These are phyloP conservation scores for Poeciliopsis presidionis DNA, from an alignment of 2,797 vertebrate species.

Conservation along the genomic window DNA sequence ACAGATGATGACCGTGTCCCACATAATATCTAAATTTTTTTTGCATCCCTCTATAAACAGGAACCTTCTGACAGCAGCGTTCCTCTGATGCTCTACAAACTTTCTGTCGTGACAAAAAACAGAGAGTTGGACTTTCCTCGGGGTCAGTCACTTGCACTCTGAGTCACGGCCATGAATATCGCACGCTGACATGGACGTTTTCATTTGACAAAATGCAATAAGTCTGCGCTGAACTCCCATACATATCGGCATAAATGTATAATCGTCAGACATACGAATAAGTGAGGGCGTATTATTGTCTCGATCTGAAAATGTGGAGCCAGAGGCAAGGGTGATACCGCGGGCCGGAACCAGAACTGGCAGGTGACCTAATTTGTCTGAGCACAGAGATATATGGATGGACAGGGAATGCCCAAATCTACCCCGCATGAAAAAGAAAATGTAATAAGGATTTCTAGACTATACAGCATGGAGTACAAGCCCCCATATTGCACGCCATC, in stretches of 20 bases:
- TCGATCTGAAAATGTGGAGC: constrained; percentile 50
- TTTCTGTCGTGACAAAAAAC: not conserved
- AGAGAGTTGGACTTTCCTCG: not conserved
- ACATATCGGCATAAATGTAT: constrained; percentile 17
- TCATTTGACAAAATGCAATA: constrained; percentile 16
- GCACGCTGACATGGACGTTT: constrained; percentile 31
- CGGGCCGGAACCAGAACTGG: constrained; percentile 56
- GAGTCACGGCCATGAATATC: not conserved
- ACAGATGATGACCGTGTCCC: not conserved
- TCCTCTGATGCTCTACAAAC: not conserved
- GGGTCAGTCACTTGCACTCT: not conserved
- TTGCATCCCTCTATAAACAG: not conserved
- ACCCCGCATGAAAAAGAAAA: not conserved
- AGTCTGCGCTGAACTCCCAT: constrained; percentile 31
- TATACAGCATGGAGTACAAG: not conserved
- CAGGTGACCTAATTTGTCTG: constrained; percentile 48
- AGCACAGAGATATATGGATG: constrained; percentile 48
- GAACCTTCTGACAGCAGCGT: not conserved
- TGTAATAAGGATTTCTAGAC: not conserved
- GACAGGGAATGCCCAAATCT: constrained; percentile 26
- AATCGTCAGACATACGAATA: constrained; percentile 9
- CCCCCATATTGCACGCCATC: not conserved
- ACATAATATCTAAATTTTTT: not conserved
- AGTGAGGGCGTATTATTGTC: constrained; percentile 35
- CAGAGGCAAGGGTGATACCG: constrained; percentile 52